Evolutionary conservation across 1,140 invertebrate species (phyloP).

Genomic region (Tigriopus japonicus): DNA sequence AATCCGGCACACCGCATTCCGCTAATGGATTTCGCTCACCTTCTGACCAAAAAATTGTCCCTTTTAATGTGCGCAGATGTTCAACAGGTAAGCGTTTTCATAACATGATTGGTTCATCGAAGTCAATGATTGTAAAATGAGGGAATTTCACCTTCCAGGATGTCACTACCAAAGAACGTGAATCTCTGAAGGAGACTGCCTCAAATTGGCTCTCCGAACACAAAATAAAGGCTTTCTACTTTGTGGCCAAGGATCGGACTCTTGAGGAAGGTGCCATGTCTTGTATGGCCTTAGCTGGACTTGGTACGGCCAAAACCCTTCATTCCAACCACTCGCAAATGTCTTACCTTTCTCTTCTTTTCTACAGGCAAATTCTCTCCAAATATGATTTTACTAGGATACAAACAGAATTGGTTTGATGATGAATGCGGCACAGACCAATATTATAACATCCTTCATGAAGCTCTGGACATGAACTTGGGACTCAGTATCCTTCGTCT

Average conservation of each 20-base stretch:
- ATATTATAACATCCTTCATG: constrained; percentile 81
- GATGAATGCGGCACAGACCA: constrained; percentile 45
- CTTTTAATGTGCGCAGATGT: constrained; percentile 82
- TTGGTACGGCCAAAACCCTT: constrained; percentile 37
- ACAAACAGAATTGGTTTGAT: constrained; percentile 69
- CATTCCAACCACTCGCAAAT: too few species aligned
- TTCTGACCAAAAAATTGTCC: constrained; percentile 77
- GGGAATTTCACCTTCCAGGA: not conserved
- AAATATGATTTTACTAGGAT: constrained; percentile 84
- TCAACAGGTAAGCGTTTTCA: constrained; percentile 49
- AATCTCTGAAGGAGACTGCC: constrained; percentile 26
- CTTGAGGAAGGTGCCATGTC: constrained; percentile 28
- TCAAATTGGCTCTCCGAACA: constrained; percentile 14
- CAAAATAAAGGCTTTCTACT: constrained; percentile 6
- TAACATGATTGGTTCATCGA: too few species aligned
- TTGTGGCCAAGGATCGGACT: constrained; percentile 24
- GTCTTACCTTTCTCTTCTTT: too few species aligned
- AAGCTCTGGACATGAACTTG: constrained; percentile 76
- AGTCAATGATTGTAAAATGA: not conserved
- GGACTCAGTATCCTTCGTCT: constrained; percentile 68
- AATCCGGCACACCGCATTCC: constrained; percentile 41
- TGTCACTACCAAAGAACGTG: constrained; percentile 24
- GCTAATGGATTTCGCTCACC: constrained; percentile 72
- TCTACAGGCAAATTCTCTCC: constrained; percentile 65
- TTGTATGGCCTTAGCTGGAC: constrained; percentile 47